Conservation (phyloP, 2,888 invertebrate genomes). For the Campoplex capitator region DNA sequence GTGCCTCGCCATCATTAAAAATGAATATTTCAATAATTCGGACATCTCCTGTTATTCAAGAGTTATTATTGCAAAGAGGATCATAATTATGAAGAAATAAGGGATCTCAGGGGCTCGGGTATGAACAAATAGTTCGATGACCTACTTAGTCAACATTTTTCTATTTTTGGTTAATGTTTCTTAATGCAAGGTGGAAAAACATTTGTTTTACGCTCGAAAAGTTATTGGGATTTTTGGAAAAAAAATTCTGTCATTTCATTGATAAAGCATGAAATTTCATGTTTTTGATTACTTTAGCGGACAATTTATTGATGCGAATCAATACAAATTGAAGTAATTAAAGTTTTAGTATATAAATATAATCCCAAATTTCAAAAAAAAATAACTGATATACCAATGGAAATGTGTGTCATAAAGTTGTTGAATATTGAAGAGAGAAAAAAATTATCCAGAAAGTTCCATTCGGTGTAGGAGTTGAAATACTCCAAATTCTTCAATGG, state of each 20-base stretch:
- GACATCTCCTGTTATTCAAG: neutral
- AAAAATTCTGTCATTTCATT: neutral
- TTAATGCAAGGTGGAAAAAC: neutral
- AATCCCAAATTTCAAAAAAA: neutral
- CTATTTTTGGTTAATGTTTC: neutral
- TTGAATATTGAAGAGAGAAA: neutral
- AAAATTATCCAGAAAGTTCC: neutral
- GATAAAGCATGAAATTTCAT: neutral
- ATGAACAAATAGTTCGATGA: neutral
- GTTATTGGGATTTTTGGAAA: neutral
- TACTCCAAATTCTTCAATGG: neutral
- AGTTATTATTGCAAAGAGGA: neutral
- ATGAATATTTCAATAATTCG: neutral
- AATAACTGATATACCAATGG: neutral
- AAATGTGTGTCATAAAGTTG: neutral
- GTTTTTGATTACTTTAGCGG: neutral
- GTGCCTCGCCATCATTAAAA: neutral
- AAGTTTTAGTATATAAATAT: neutral
- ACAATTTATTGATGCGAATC: neutral
- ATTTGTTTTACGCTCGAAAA: neutral
- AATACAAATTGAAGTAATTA: neutral
- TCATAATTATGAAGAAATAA: neutral
- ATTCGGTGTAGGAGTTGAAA: neutral
- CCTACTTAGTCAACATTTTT: neutral
- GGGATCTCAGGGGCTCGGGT: neutral